Conservation (phyloP, 2,888 invertebrate genomes). For the Resseliella maxima region DNA sequence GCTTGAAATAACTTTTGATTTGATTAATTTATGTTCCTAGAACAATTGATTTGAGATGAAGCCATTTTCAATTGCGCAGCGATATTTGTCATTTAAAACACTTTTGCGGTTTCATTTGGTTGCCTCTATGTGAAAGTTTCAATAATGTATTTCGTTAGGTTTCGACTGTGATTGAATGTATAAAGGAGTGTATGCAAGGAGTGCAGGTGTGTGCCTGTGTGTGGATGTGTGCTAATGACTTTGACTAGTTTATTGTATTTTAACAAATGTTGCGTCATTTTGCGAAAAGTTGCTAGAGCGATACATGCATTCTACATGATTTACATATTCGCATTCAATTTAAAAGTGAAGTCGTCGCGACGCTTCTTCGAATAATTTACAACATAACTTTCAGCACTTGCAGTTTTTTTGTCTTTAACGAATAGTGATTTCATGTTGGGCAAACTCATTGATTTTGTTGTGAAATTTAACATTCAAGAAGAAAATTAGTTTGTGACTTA, state of each 20-base stretch:
- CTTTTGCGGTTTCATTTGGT: background rate
- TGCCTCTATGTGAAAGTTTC: background rate
- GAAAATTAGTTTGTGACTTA: background rate
- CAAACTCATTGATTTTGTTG: background rate
- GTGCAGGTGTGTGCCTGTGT: no score
- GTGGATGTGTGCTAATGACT: background rate
- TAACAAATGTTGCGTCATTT: background rate
- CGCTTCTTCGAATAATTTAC: background rate
- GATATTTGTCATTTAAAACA: background rate
- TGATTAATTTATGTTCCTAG: background rate
- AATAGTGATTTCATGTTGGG: background rate
- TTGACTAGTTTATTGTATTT: background rate
- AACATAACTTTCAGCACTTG: background rate
- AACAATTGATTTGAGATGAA: background rate
- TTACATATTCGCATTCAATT: background rate
- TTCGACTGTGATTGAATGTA: background rate
- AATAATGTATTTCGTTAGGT: background rate
- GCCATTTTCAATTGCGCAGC: background rate
- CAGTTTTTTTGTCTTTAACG: background rate
- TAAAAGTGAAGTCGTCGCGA: background rate
- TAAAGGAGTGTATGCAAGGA: background rate
- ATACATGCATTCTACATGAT: background rate
- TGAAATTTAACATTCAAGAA: background rate
- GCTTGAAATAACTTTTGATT: slow-evolving; percentile 29
- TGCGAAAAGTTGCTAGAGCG: background rate